Evolutionary conservation across 2,888 invertebrate genomes (phyloP).

Genomic region (Blastobasis lacticolella): DNA sequence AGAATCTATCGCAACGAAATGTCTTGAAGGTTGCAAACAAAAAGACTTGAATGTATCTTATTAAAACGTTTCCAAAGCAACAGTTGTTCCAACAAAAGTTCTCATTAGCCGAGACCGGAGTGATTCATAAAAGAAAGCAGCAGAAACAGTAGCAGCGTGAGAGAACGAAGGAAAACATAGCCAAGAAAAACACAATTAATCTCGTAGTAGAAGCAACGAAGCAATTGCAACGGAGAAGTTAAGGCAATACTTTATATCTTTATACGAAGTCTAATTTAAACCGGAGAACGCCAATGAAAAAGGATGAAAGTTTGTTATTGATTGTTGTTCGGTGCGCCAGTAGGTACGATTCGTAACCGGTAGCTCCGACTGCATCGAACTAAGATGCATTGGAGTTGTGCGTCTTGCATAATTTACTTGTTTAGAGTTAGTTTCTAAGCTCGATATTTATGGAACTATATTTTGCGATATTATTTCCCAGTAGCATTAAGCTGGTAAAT

Average conservation of each 20-base stretch:
- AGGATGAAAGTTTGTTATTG: slow-evolving; percentile 41
- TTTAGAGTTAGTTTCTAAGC: neutral
- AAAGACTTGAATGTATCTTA: too few relatives aligned
- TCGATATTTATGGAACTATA: too few relatives aligned
- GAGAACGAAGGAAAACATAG: neutral
- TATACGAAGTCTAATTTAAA: slow-evolving; percentile 35
- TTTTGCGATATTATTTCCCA: too few relatives aligned
- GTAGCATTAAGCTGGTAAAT: too few relatives aligned
- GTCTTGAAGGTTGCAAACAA: too few relatives aligned
- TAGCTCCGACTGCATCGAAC: slow-evolving; percentile 13
- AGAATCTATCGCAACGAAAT: too few relatives aligned
- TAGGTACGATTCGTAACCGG: slow-evolving; percentile 18
- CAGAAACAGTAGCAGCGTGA: too few relatives aligned
- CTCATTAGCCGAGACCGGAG: too few relatives aligned
- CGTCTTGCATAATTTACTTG: slow-evolving; percentile 14
- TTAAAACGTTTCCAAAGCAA: too few relatives aligned
- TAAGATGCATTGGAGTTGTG: slow-evolving; percentile 21
- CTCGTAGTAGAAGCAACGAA: slow-evolving; percentile 2
- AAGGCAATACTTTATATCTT: slow-evolving; percentile 38
- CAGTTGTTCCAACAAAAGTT: too few relatives aligned
- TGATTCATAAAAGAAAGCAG: too few relatives aligned
- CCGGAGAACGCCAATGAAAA: slow-evolving; percentile 33
- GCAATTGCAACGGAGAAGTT: slow-evolving; percentile 31
- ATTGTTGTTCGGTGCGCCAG: slow-evolving; percentile 36
- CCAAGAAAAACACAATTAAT: neutral